phyloP scores from a whole-genome alignment of 2,113 vertebrate species.

The Falcunculus frontatus region DNA sequence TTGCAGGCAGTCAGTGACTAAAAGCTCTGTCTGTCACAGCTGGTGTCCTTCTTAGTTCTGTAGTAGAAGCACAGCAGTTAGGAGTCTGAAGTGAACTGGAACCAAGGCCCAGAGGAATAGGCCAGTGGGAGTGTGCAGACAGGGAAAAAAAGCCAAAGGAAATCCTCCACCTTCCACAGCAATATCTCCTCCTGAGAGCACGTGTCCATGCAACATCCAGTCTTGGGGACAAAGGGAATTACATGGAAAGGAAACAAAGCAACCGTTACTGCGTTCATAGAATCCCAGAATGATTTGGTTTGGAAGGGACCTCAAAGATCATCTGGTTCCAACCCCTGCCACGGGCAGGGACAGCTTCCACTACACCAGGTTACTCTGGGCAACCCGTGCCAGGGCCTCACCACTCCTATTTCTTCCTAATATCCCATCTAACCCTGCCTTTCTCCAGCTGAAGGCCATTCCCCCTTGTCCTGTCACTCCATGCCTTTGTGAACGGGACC shows the following conservation, averaged over 20 bases:
- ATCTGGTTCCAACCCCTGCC: neutral
- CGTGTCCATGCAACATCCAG: neutral
- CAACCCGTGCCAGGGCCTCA: neutral
- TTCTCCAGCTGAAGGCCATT: neutral
- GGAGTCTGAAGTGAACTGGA: neutral
- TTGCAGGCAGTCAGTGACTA: neutral
- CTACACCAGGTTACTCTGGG: neutral
- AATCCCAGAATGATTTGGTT: neutral
- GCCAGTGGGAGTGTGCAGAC: neutral
- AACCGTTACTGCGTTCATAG: rapidly evolving
- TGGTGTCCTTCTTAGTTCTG: neutral
- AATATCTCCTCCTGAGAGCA: neutral
- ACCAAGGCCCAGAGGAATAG: neutral
- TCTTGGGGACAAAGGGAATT: neutral
- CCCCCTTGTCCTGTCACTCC: neutral
- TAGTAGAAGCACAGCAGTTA: neutral
- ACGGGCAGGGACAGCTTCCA: neutral
- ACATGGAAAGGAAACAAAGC: neutral
- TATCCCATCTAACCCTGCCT: neutral
- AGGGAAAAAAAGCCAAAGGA: rapidly evolving
- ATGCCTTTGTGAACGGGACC: neutral
- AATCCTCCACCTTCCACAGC: neutral
- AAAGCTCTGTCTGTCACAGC: neutral
- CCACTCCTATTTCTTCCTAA: neutral
- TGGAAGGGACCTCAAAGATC: neutral